These are phyloP conservation scores for Erythrocercus mccallii DNA, from an alignment of 2,113 vertebrate genomes.

Conservation along the genomic window DNA sequence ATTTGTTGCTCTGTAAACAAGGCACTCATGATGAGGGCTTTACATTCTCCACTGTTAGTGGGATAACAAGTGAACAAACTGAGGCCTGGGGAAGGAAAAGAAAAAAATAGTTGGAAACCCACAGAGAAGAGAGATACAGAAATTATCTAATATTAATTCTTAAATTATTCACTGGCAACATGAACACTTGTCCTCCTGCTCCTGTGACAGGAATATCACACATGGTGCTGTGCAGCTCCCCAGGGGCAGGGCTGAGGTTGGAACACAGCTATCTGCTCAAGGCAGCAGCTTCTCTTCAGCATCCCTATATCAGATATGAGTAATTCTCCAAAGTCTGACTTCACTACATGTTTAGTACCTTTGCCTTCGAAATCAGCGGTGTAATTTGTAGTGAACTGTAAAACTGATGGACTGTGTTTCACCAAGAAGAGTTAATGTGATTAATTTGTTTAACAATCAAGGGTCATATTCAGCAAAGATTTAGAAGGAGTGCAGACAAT, in stretches of 20 bases:
- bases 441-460: not conserved
- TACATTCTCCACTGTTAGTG: not conserved
- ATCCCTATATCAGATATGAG: not conserved
- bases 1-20: not conserved
- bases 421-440: not conserved
- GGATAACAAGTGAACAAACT: not conserved
- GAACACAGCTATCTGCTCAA: not conserved
- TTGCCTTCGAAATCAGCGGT: not conserved
- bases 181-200: not conserved
- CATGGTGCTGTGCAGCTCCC: fast-evolving
- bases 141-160: not conserved
- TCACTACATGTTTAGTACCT: not conserved
- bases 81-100: not conserved
- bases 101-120: not conserved
- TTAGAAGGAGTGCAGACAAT: not conserved
- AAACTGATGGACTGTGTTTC: not conserved
- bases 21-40: not conserved
- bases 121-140: not conserved
- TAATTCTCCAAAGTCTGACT: not conserved
- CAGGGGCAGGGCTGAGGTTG: not conserved
- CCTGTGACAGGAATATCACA: not conserved
- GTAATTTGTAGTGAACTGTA: not conserved
- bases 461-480: not conserved
- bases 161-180: not conserved
- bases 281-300: not conserved